A percentile compares a stretch with the other conserved stretches of the same genome.
These are phyloP conservation scores for Malurus cyaneus DNA, from an alignment of 2,113 vertebrate genomes.

Conservation along the genomic window DNA sequence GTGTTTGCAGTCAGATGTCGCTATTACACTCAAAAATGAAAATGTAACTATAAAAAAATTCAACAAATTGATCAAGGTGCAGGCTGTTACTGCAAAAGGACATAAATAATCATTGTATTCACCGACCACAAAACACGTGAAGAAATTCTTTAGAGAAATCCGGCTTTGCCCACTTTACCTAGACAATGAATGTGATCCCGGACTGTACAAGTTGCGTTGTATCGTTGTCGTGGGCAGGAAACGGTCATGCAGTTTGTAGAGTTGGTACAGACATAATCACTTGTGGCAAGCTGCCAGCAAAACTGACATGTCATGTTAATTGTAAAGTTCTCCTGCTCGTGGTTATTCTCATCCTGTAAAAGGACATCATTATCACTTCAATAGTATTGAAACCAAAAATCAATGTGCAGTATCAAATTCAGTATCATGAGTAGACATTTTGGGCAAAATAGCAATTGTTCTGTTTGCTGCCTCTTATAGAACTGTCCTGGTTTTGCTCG, in stretches of 20 bases:
- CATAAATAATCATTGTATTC: background rate
- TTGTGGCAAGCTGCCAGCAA: constrained; percentile 94
- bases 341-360: constrained; percentile 78
- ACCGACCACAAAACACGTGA: background rate
- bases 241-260: constrained; percentile 91
- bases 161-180: constrained; percentile 68
- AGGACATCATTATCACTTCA: background rate
- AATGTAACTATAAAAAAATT: background rate
- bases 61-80: background rate
- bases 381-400: background rate
- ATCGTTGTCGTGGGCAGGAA: constrained; percentile 88
- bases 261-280: constrained; percentile 85
- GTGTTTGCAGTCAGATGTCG: background rate
- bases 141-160: background rate
- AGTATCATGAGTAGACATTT: background rate
- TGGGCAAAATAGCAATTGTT: background rate
- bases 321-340: constrained; percentile 79
- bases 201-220: constrained; percentile 85
- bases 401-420: background rate
- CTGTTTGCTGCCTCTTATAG: background rate
- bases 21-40: background rate
- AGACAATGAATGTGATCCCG: constrained; percentile 90
- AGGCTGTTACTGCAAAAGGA: background rate
- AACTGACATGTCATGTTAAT: constrained; percentile 89
- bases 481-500: no score